These are phyloP conservation scores for Geococcyx californianus DNA, from an alignment of 2,113 vertebrate species.

Conservation along the genomic window DNA sequence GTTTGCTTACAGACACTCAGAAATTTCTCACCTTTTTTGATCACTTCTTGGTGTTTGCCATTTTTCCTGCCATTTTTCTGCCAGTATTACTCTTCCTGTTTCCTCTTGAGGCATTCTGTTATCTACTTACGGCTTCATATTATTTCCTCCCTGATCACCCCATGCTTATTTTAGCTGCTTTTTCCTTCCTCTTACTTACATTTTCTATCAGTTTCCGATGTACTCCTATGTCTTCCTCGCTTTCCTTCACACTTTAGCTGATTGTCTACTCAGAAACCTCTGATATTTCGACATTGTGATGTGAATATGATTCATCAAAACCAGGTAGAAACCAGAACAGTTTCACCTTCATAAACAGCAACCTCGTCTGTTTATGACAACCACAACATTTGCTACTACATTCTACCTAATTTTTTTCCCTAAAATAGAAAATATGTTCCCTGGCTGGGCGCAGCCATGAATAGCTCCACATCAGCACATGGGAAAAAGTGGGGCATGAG, in stretches of 20 bases:
- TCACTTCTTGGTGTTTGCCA: background rate
- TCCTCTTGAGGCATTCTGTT: slow-evolving; percentile 11
- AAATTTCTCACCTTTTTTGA: background rate
- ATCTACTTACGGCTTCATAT: slow-evolving; percentile 4
- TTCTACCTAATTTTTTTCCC: background rate
- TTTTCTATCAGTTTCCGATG: slow-evolving; percentile 29
- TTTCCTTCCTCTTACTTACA: slow-evolving; percentile 24
- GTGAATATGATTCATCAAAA: background rate
- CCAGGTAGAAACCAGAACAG: background rate
- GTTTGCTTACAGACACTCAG: background rate
- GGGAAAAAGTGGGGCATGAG: background rate
- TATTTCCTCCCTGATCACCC: slow-evolving; percentile 1
- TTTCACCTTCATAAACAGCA: background rate
- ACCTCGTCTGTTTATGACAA: background rate
- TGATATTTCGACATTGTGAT: background rate
- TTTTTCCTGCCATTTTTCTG: slow-evolving; percentile 25
- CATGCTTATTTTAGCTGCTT: slow-evolving; percentile 55
- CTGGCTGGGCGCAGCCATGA: background rate
- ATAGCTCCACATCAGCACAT: background rate
- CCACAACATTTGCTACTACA: background rate
- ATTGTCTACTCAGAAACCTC: background rate
- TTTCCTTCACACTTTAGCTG: background rate
- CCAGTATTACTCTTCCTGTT: slow-evolving; percentile 36
- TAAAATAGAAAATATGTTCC: background rate
- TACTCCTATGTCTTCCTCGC: background rate